Conservation (phyloP, 2,888 invertebrate genomes). For the Chouioia cunea region DNA sequence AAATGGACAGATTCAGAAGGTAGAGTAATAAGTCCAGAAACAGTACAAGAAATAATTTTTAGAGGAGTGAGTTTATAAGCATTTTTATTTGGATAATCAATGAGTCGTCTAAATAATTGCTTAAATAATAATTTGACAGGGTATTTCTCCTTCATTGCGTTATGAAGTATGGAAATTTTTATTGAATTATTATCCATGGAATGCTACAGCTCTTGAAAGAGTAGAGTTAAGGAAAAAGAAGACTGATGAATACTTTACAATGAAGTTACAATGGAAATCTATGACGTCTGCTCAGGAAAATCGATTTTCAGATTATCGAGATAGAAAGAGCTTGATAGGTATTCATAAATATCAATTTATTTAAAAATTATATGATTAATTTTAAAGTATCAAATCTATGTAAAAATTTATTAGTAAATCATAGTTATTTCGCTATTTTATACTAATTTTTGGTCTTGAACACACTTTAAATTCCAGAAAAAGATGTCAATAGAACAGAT, state of each 20-base stretch:
- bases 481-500: slow-evolving; percentile 97
- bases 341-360: slow-evolving; percentile 44
- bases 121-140: slow-evolving; percentile 71
- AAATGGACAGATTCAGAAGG: slow-evolving; percentile 85
- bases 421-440: slow-evolving; percentile 20
- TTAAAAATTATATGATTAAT: slow-evolving; percentile 1
- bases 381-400: slow-evolving; percentile 11
- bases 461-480: slow-evolving; percentile 72
- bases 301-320: slow-evolving; percentile 88
- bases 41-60: slow-evolving; percentile 88
- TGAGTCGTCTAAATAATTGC: slow-evolving; percentile 1
- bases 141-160: slow-evolving; percentile 81
- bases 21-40: slow-evolving; percentile 81
- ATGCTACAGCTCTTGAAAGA: slow-evolving; percentile 80
- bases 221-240: slow-evolving; percentile 78
- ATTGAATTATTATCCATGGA: slow-evolving; percentile 89
- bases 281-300: slow-evolving; percentile 89
- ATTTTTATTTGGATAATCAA: slow-evolving; percentile 16
- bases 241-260: slow-evolving; percentile 89
- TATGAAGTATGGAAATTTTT: slow-evolving; percentile 95
- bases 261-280: slow-evolving; percentile 97
- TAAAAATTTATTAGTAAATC: neutral
- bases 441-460: slow-evolving; percentile 12
- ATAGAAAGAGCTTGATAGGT: slow-evolving; percentile 91
- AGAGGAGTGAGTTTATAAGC: slow-evolving; percentile 79